Conservation (phyloP, 1,140 invertebrate genomes). For the Drosophila melanica region DNA sequence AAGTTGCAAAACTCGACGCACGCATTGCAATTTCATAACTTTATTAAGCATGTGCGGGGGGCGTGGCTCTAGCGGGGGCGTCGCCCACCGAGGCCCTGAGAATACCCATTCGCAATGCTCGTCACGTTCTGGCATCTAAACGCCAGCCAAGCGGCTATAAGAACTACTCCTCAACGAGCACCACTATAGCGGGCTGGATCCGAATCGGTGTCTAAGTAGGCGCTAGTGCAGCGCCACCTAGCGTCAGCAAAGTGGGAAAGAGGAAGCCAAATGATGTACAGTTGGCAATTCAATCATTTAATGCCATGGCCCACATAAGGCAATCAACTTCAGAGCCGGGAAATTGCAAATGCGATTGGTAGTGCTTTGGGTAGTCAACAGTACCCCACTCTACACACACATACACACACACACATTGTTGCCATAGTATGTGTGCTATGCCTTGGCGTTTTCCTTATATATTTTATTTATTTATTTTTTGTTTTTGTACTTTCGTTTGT, state of each 20-base stretch:
- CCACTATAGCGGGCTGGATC: neutral
- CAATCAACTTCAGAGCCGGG: conserved; percentile 17
- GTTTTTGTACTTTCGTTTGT: conserved; percentile 56
- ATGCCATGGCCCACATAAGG: conserved; percentile 41
- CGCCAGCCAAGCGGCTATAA: conserved; percentile 32
- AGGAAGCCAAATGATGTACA: conserved; percentile 34
- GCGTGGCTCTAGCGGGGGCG: neutral
- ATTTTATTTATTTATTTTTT: conserved; percentile 21
- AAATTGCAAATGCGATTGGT: conserved; percentile 18
- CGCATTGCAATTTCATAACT: conserved; percentile 77
- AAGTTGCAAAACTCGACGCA: conserved; percentile 66
- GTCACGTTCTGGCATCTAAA: conserved; percentile 43
- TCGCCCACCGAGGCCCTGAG: conserved; percentile 21
- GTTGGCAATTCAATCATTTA: conserved; percentile 75
- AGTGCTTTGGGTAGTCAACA: neutral
- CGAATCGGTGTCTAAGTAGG: neutral
- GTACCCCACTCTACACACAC: neutral
- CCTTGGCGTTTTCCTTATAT: conserved; percentile 18
- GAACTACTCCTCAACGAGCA: conserved; percentile 6
- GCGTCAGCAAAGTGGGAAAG: conserved; percentile 11
- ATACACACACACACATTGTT: conserved; percentile 9
- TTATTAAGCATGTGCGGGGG: conserved; percentile 37
- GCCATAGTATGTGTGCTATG: conserved; percentile 15
- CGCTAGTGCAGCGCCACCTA: conserved; percentile 6
- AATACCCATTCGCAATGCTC: conserved; percentile 7